Evolutionary conservation across 1,140 invertebrate species (phyloP).

Genomic region (Drosophila arawakana): DNA sequence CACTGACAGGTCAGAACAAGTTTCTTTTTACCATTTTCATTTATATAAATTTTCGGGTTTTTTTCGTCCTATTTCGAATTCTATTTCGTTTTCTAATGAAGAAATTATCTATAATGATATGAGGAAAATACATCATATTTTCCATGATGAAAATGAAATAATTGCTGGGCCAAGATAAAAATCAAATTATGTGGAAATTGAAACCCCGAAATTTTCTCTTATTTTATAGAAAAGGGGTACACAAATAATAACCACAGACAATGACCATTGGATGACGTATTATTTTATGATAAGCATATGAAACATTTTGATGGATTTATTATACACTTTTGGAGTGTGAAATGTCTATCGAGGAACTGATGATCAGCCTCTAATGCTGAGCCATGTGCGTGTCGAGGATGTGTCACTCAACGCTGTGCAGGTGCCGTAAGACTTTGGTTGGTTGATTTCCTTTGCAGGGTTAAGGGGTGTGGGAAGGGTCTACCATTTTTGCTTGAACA

Average conservation of each 20-base stretch:
- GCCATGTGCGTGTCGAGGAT: slow-evolving; percentile 52
- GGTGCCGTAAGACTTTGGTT: slow-evolving; percentile 31
- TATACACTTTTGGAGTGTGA: slow-evolving; percentile 56
- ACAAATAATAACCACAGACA: slow-evolving; percentile 43
- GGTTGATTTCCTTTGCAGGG: neutral
- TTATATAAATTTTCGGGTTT: too few species aligned
- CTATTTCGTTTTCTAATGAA: slow-evolving; percentile 67
- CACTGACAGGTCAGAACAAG: slow-evolving; percentile 55
- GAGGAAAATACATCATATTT: slow-evolving; percentile 52
- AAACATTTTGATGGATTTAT: slow-evolving; percentile 79
- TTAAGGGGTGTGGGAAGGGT: too few species aligned
- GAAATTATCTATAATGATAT: slow-evolving; percentile 83
- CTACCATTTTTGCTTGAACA: too few species aligned
- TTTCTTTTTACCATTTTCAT: slow-evolving; percentile 6
- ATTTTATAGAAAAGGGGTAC: slow-evolving; percentile 50
- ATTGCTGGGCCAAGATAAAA: slow-evolving; percentile 68
- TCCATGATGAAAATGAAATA: slow-evolving; percentile 67
- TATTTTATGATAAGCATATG: slow-evolving; percentile 76
- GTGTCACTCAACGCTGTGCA: slow-evolving; percentile 64
- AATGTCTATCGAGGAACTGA: slow-evolving; percentile 1
- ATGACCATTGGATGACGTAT: slow-evolving; percentile 66
- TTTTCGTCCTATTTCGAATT: slow-evolving; percentile 2
- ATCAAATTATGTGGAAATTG: slow-evolving; percentile 78
- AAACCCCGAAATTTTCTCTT: slow-evolving; percentile 42
- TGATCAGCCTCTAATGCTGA: neutral